Evolutionary conservation across 2,888 invertebrate species (phyloP).

Genomic region (Chaetoderma sp.): DNA sequence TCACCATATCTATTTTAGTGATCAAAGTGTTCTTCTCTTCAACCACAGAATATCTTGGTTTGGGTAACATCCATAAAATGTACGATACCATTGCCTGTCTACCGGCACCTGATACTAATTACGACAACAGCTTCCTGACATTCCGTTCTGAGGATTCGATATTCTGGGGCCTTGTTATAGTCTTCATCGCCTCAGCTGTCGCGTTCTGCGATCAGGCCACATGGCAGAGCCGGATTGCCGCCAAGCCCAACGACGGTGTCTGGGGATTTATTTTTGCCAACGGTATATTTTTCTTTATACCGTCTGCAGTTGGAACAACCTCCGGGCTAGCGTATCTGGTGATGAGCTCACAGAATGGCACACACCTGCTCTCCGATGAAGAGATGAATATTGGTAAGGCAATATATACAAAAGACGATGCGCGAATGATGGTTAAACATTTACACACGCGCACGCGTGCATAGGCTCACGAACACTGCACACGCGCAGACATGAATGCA

Average conservation of each 20-base stretch:
- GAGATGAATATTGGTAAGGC: no score
- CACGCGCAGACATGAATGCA: no score
- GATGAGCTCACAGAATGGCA: no score
- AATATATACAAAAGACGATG: no score
- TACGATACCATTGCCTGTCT: constrained; percentile 28
- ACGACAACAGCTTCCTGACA: constrained; percentile 31
- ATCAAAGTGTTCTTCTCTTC: constrained; percentile 42
- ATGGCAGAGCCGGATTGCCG: constrained; percentile 65
- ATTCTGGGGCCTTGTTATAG: constrained; percentile 35
- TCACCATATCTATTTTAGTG: constrained; percentile 45
- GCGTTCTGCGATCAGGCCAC: constrained; percentile 57
- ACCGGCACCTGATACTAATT: constrained; percentile 28
- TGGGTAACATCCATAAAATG: constrained; percentile 2
- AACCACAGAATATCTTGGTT: neutral
- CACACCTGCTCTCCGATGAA: no score
- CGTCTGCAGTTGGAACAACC: constrained; percentile 58
- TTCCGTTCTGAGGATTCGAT: constrained; percentile 30
- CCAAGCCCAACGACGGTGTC: constrained; percentile 60
- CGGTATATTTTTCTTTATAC: constrained; percentile 63
- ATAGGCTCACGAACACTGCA: no score
- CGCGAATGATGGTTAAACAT: no score
- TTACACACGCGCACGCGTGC: no score
- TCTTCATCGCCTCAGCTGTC: constrained; percentile 40
- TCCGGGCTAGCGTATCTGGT: constrained; percentile 58
- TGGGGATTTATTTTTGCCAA: constrained; percentile 60